Conservation (phyloP, 2,113 vertebrate species). For the Drymodes brunneopygia region DNA sequence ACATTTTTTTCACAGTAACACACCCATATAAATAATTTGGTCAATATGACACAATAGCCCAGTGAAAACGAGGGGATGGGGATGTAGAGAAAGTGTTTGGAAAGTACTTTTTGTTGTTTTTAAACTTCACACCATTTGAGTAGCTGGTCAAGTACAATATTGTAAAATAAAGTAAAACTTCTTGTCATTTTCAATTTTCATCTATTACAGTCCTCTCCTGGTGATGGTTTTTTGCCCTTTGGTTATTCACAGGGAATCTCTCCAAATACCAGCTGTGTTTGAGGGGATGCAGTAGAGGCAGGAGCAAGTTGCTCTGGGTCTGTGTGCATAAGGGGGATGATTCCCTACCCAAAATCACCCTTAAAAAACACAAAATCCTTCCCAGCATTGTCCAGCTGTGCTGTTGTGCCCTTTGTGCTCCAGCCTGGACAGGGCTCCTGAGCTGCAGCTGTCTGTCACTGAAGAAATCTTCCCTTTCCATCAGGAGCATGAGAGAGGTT, state of each 20-base stretch:
- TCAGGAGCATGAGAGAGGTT: fast-evolving
- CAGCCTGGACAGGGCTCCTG: not conserved
- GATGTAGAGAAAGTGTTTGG: not conserved
- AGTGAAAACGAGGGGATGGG: not conserved
- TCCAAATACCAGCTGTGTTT: fast-evolving
- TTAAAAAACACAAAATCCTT: not conserved
- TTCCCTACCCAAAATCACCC: not conserved
- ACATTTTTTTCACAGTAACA: not conserved
- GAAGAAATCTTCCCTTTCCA: fast-evolving
- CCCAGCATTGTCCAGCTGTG: not conserved
- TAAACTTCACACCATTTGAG: not conserved
- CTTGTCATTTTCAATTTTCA: not conserved
- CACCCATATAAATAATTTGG: not conserved
- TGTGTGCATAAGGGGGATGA: fast-evolving
- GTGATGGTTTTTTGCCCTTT: not conserved
- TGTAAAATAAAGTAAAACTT: not conserved
- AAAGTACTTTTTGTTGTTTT: not conserved
- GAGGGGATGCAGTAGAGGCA: not conserved
- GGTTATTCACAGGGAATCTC: not conserved
- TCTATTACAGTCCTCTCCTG: fast-evolving
- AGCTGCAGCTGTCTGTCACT: not conserved
- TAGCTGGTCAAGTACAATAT: not conserved
- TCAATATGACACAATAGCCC: not conserved
- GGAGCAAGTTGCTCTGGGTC: not conserved
- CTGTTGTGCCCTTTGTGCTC: not conserved